Evolutionary conservation across 2,888 invertebrate genomes (phyloP), one percentile per base, ranked within the genome.

Genomic region (Drosophila kanekoi): DNA sequence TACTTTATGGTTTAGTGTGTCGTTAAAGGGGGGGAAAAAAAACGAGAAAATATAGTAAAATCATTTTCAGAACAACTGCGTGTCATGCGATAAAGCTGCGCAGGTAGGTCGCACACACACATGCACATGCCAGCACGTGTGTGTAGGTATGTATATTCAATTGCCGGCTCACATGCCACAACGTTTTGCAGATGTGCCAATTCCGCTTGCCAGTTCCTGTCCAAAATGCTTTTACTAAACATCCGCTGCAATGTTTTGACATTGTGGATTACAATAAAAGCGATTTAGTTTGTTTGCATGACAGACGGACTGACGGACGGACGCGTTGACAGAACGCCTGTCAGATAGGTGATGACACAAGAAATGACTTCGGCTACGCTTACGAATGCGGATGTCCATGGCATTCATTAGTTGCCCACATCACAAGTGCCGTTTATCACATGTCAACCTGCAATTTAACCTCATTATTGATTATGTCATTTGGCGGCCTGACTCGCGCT

Each of bases 201-300:
- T 45, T 37, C 14, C 16, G 38, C 20, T 28, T 28, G 28, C 35
- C 23, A 37, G 28, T 38, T 47, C 47, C 43, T 47, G 35, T 44
- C 44, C 60, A 33, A 62, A 65, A 62, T 66, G 47, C 60, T 73
- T 70, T 70, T 41, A 33, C 72, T 69, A 68, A 76, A 77, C 85
- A 82, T 82, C 63, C 81, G 71, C 51, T 78, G 84, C 82, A 80
- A 65, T 78, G 75, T 84, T 87, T 80, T 79, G 82, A 74, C 85
- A 81, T 84, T 81, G 66, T 61, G 80, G 77, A 76, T 86, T 79
- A 87, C 87, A 85, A 82, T 87, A 85, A 85, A 87, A 87, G 67
- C 80, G 72, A 54, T 79, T 87, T 84, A 77, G 79, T 83, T 69
- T 81, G 75, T 81, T 79, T 83, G 77, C 69, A 70, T 78, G 77